A percentile compares a stretch with the other conserved stretches of the same genome.
Conservation (phyloP, 2,797 vertebrate genomes). For the Enteromius trimaculatus region DNA sequence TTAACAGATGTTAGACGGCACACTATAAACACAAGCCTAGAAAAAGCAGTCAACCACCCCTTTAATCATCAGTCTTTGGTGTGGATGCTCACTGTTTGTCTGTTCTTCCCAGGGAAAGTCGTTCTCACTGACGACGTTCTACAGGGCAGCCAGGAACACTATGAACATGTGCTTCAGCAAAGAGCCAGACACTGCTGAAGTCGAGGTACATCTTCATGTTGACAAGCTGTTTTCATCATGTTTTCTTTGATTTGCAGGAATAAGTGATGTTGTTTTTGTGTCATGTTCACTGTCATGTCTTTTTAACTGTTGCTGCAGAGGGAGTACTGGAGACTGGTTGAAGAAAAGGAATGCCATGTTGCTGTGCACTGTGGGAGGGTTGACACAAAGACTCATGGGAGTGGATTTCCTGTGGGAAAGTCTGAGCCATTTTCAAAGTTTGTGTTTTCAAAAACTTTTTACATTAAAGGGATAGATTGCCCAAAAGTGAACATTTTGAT, state of each 20-base stretch:
- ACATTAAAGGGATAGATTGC: background rate
- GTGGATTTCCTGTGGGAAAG: conserved; percentile 97
- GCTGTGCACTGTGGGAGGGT: conserved; percentile 98
- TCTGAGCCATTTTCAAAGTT: conserved; percentile 99
- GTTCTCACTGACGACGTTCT: conserved; percentile 98
- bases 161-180: conserved; percentile 99
- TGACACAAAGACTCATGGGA: conserved; percentile 97
- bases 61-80: background rate
- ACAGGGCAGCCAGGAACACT: conserved; percentile 97
- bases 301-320: conserved; percentile 77
- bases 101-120: conserved; percentile 89
- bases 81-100: background rate
- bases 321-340: conserved; percentile 97
- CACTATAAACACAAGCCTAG: background rate
- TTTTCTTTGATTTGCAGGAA: conserved; percentile 9
- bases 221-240: background rate
- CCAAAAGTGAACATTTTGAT: background rate
- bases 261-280: background rate
- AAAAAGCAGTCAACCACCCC: background rate
- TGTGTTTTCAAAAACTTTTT: conserved; percentile 22
- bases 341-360: conserved; percentile 95
- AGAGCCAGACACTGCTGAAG: conserved; percentile 92
- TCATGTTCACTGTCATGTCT: background rate
- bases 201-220: conserved; percentile 85
- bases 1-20: background rate